These are phyloP conservation scores for Cyaniris semiargus DNA, from an alignment of 2,888 invertebrate genomes.

Conservation along the genomic window DNA sequence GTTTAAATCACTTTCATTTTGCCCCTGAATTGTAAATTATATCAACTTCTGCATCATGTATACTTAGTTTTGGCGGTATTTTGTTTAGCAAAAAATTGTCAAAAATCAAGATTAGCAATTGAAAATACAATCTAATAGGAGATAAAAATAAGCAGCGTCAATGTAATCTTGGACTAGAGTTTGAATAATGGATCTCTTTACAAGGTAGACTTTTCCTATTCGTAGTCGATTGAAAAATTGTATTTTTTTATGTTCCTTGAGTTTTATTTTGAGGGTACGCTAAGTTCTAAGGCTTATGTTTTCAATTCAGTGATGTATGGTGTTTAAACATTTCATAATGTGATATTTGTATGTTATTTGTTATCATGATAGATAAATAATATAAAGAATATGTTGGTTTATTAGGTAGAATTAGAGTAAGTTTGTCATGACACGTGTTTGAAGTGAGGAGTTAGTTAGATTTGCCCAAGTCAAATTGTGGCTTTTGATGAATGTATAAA, in stretches of 20 bases:
- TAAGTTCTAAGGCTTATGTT: constrained; percentile 52
- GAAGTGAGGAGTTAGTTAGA: constrained; percentile 24
- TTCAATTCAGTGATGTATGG: constrained; percentile 62
- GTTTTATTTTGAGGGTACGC: constrained; percentile 46
- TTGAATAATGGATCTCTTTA: constrained; percentile 10
- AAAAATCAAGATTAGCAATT: neutral
- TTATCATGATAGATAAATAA: constrained; percentile 68
- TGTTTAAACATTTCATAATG: constrained; percentile 73
- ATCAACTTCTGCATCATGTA: neutral
- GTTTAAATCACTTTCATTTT: neutral
- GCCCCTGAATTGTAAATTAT: neutral
- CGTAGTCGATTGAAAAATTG: constrained; percentile 21
- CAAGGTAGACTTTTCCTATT: constrained; percentile 16
- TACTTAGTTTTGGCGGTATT: neutral
- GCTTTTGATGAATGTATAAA: neutral
- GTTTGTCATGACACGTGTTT: constrained; percentile 68
- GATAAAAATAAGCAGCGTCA: neutral
- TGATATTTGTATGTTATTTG: constrained; percentile 79
- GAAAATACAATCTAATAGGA: neutral
- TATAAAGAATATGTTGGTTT: constrained; percentile 59
- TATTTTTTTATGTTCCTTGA: constrained; percentile 52
- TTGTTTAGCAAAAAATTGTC: neutral
- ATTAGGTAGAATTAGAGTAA: constrained; percentile 59
- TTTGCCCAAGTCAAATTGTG: neutral
- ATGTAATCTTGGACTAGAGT: neutral